Conservation (phyloP, 1,140 invertebrate genomes). For the Colletes gigas region DNA sequence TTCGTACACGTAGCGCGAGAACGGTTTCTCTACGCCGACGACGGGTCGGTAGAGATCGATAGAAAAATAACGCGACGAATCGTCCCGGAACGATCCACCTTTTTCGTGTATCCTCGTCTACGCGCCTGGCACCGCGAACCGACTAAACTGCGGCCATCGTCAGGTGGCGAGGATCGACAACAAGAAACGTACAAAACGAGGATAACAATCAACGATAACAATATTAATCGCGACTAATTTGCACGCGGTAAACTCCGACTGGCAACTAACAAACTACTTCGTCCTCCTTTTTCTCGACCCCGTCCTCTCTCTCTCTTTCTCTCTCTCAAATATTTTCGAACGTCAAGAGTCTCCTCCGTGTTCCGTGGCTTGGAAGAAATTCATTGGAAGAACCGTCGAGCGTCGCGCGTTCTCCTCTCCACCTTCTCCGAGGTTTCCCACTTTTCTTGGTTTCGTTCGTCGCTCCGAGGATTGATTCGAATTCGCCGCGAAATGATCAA, state of each 20-base stretch:
- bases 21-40: no score
- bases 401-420: background rate
- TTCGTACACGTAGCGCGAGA: no score
- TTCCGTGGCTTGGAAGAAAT: background rate
- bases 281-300: background rate
- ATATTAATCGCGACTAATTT: no score
- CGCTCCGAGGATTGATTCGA: background rate
- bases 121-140: no score
- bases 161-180: background rate
- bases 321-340: background rate
- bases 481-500: slow-evolving; percentile 1
- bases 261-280: no score
- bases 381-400: background rate
- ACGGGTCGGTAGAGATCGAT: background rate
- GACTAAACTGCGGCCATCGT: no score
- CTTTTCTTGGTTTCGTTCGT: background rate
- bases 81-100: background rate
- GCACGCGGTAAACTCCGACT: no score
- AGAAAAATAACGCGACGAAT: background rate
- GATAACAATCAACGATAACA: background rate
- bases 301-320: background rate
- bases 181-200: background rate
- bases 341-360: slow-evolving; percentile 12
- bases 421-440: background rate
- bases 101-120: background rate